Conservation (phyloP, 2,113 vertebrate genomes). For the Spea bombifrons region DNA sequence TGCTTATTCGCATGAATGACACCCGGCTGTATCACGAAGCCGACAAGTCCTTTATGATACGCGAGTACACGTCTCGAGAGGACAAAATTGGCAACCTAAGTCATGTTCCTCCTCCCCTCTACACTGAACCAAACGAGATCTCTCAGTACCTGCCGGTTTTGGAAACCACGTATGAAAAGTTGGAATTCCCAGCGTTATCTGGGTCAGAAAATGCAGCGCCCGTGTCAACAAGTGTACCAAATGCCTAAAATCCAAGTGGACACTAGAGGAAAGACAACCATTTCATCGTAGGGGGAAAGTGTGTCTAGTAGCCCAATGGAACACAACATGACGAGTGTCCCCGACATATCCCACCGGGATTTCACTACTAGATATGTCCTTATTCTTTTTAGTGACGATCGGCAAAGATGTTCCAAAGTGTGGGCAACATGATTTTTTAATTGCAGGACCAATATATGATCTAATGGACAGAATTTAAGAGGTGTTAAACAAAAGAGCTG, state of each 20-base stretch:
- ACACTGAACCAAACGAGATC: constrained; percentile 95
- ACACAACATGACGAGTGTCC: not conserved
- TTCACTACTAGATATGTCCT: not conserved
- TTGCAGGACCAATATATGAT: not conserved
- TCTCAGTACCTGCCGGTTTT: constrained; percentile 85
- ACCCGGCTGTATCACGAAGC: constrained; percentile 91
- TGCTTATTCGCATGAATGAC: constrained; percentile 91
- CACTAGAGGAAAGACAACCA: not conserved
- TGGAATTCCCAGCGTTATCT: constrained; percentile 74
- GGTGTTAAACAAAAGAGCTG: not conserved
- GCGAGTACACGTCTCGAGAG: constrained; percentile 92
- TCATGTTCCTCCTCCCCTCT: constrained; percentile 80
- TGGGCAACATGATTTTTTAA: not conserved
- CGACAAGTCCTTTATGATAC: constrained; percentile 58
- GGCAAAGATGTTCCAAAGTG: not conserved
- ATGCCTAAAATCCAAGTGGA: constrained; percentile 49
- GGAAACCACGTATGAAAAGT: constrained; percentile 83
- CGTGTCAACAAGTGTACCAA: constrained; percentile 53
- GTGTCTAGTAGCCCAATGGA: not conserved
- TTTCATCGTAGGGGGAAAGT: not conserved
- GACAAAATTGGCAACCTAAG: constrained; percentile 84
- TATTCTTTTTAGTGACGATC: no score
- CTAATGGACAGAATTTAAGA: not conserved
- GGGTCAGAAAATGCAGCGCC: constrained; percentile 53
- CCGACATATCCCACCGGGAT: not conserved